Conservation (phyloP, 2,888 invertebrate genomes). For the Agrotis ipsilon region DNA sequence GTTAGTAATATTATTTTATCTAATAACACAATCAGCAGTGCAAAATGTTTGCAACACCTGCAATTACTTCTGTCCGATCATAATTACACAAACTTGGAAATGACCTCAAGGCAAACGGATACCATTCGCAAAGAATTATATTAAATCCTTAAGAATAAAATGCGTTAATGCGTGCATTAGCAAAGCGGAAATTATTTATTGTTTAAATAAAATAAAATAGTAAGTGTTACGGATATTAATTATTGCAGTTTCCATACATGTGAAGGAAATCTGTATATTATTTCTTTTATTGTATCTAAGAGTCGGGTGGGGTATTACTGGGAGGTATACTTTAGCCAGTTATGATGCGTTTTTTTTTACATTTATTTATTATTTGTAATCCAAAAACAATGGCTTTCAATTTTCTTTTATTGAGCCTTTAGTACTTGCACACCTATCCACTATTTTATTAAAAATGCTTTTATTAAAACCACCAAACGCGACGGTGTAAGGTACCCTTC, state of each 20-base stretch:
- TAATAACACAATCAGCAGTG: conserved; percentile 25
- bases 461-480: no score
- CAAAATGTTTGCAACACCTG: conserved; percentile 30
- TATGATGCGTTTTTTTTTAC: neutral
- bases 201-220: conserved; percentile 37
- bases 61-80: conserved; percentile 15
- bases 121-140: conserved; percentile 42
- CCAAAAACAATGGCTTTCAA: no score
- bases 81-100: conserved; percentile 32
- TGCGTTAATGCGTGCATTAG: conserved; percentile 22
- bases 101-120: conserved; percentile 44
- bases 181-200: conserved; percentile 45
- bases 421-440: no score
- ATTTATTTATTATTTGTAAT: no score
- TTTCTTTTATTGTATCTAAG: neutral
- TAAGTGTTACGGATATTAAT: conserved; percentile 27
- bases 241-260: neutral
- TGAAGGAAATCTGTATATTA: neutral
- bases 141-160: conserved; percentile 31
- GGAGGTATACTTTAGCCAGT: neutral
- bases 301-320: neutral
- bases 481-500: no score
- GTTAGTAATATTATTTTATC: conserved; percentile 26
- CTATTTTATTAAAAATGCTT: no score
- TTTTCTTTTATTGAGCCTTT: no score